These are phyloP conservation scores for Tanaodytes sp. DNA, from an alignment of 2,888 invertebrate genomes.

Conservation along the genomic window DNA sequence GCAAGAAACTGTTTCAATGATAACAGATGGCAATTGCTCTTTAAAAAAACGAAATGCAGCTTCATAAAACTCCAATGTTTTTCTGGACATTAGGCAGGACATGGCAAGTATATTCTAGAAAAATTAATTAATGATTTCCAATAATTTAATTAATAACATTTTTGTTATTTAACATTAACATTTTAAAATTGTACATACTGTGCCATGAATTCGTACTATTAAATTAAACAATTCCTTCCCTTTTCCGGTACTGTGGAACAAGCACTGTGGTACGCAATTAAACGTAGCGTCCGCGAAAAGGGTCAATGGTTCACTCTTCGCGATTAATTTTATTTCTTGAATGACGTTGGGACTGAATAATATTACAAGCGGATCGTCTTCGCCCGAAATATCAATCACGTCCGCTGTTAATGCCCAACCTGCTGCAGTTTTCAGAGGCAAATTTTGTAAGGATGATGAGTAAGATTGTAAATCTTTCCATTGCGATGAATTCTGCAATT, in stretches of 20 bases:
- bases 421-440: neutral
- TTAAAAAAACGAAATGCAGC: neutral
- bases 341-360: neutral
- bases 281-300: neutral
- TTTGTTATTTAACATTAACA: too few relatives aligned
- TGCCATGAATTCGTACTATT: neutral
- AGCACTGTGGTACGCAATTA: neutral
- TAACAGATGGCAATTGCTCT: neutral
- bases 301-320: neutral
- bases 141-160: too few relatives aligned
- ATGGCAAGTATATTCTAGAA: neutral
- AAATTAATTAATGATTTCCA: too few relatives aligned
- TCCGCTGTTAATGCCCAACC: neutral
- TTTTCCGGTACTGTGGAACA: neutral
- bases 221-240: neutral
- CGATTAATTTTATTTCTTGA: neutral
- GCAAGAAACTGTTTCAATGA: neutral
- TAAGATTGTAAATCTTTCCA: slow-evolving; percentile 1
- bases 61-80: neutral
- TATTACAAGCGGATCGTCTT: neutral
- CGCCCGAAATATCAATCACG: neutral
- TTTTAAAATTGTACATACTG: neutral
- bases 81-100: neutral
- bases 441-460: neutral
- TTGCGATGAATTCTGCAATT: neutral